Percentiles rank a stretch among this genome's conserved stretches.
phyloP scores from a whole-genome alignment of 1,140 invertebrate species.

The Ostrea denselamellosa region DNA sequence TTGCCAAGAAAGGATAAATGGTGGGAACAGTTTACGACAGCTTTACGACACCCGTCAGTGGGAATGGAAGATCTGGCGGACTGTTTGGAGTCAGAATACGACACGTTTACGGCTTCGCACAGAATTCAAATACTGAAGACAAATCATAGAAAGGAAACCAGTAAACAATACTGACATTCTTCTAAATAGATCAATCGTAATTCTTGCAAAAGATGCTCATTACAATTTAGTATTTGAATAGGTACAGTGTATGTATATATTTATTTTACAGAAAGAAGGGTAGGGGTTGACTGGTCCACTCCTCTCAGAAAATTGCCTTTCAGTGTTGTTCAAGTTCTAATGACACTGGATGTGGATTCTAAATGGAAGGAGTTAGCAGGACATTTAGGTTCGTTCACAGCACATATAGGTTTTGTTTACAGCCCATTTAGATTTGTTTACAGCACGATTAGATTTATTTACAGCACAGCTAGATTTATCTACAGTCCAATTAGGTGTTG shows the following conservation, averaged over 20 bases:
- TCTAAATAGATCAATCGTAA: not conserved
- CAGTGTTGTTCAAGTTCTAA: not conserved
- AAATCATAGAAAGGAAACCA: not conserved
- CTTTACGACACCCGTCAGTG: not conserved
- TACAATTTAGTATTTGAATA: not conserved
- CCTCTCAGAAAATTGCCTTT: not conserved
- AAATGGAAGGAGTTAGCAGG: not conserved
- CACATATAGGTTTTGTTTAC: not conserved
- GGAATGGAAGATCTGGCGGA: not conserved
- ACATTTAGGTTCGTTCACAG: not conserved
- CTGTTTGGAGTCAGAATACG: not conserved
- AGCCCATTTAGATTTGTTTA: not conserved
- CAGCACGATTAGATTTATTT: not conserved
- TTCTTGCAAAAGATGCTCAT: not conserved
- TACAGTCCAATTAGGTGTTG: too few relatives aligned
- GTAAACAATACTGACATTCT: not conserved
- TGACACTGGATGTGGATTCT: not conserved
- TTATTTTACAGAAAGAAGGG: not conserved
- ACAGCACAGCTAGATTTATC: not conserved
- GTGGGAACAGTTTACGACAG: constrained; percentile 6
- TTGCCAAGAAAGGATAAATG: constrained; percentile 8
- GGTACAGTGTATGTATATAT: too few relatives aligned
- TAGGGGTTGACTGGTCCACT: not conserved
- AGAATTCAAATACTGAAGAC: too few relatives aligned
- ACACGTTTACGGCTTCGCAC: not conserved